Percentiles rank a stretch among this genome's conserved stretches.
phyloP scores from a whole-genome alignment of 1,140 invertebrate species.

The Gyrodactylus salaris region DNA sequence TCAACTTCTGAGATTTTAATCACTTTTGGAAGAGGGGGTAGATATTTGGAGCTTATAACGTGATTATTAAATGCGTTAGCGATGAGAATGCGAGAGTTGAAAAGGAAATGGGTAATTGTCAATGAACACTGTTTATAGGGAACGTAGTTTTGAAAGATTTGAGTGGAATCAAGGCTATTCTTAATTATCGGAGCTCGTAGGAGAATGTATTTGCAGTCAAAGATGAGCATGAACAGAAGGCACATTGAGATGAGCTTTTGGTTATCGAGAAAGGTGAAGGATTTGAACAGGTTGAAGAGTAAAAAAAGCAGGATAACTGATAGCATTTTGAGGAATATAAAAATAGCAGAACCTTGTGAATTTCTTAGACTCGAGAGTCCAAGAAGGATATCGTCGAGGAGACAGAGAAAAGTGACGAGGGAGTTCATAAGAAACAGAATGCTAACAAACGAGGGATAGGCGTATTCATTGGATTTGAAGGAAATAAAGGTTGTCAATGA shows the following conservation, averaged over 20 bases:
- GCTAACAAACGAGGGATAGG: not conserved
- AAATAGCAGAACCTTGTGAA: not conserved
- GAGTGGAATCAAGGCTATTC: not conserved
- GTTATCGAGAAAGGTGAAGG: not conserved
- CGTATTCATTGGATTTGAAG: not conserved
- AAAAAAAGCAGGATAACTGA: not conserved
- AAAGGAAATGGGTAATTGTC: not conserved
- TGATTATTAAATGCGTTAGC: not conserved
- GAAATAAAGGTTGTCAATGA: not conserved
- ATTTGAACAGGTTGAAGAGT: not conserved
- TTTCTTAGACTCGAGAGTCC: not conserved
- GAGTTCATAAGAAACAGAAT: not conserved
- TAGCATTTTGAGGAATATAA: not conserved
- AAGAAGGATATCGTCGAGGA: not conserved
- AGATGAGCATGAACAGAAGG: not conserved
- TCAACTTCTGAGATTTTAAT: not conserved
- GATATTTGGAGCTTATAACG: not conserved
- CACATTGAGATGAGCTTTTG: not conserved
- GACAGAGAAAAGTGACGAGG: not conserved
- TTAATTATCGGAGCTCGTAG: not conserved
- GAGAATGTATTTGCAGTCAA: not conserved
- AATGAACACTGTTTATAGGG: not conserved
- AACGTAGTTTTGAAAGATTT: not conserved
- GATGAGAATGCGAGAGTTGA: not conserved
- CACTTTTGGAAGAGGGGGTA: not conserved